Evolutionary conservation across 2,888 invertebrate species (phyloP), one percentile per base, ranked within the genome.

Genomic region (Suillia variegata): DNA sequence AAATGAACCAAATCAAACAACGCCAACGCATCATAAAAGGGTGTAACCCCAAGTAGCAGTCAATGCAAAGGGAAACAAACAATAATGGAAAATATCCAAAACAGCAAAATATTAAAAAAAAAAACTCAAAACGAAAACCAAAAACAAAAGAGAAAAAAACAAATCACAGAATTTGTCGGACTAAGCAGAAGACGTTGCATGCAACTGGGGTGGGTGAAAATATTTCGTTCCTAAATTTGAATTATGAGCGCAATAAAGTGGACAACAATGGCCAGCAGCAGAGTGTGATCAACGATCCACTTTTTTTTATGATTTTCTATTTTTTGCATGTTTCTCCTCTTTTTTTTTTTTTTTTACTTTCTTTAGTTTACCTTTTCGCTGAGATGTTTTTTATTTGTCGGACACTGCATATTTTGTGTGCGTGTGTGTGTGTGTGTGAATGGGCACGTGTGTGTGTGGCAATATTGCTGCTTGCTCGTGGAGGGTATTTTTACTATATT

Each of bases 231-330:
- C 54, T 18, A 33, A 54, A 47, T 54, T 54, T 54, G 54, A 54
- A 54, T 54, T 54, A 54, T 54, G 54, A 54, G 47, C 54, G 26
- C 47, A 47, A 54, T 54, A 54, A 47, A 54, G 47, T 54, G 54
- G 54, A 47, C 54, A 54, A 54, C 54, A 54, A 54, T 54, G 54
- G 42, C 38, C 45, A 45, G 18, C 45, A 20, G 18, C 45, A 38
- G 3, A 5, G 15, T 17, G 45, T 45, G 20, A 45, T 45, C 45
- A 18, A 4, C 45, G 17, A 18, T 5, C 18, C 20, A 18, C 13
- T 38, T n/a, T n/a, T 38, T n/a, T 38, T 13, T 38, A 13, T 38
- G n/a, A n/a, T n/a, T 17, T 17, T 20, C 18, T 45, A 20, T 20
- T 20, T 18, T 38, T 45, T 45, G 45, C 45, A 5, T 4, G 13